Conservation (phyloP, 2,797 vertebrate genomes). For the Artibeus jamaicensis region DNA sequence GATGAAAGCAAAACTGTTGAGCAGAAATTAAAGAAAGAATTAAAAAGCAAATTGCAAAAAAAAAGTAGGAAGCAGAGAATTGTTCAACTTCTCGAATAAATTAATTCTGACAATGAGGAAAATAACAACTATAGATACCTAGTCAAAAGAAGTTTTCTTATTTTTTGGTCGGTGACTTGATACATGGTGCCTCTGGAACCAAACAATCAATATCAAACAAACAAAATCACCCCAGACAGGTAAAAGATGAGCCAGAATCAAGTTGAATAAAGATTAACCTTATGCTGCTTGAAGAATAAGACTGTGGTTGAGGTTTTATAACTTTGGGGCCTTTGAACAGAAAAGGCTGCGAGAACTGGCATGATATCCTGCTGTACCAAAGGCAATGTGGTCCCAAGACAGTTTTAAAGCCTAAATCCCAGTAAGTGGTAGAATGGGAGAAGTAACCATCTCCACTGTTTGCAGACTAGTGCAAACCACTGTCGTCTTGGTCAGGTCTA, state of each 20-base stretch:
- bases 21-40: background rate
- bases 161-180: background rate
- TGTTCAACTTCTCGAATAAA: background rate
- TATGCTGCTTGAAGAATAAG: background rate
- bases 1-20: background rate
- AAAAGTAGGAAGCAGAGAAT: background rate
- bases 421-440: background rate
- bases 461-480: background rate
- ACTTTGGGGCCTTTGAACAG: background rate
- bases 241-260: background rate
- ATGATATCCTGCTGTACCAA: background rate
- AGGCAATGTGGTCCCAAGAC: background rate
- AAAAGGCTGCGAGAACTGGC: background rate
- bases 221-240: background rate
- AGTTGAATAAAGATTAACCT: background rate
- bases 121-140: background rate
- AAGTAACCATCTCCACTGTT: background rate
- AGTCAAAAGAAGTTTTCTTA: background rate
- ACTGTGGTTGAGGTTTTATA: background rate
- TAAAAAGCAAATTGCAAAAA: background rate
- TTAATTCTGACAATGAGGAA: background rate
- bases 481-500: background rate
- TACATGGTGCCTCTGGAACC: background rate
- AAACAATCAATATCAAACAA: background rate
- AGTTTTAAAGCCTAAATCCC: background rate